Conservation (phyloP, 2,888 invertebrate species). For the Choreutis nemorana region DNA sequence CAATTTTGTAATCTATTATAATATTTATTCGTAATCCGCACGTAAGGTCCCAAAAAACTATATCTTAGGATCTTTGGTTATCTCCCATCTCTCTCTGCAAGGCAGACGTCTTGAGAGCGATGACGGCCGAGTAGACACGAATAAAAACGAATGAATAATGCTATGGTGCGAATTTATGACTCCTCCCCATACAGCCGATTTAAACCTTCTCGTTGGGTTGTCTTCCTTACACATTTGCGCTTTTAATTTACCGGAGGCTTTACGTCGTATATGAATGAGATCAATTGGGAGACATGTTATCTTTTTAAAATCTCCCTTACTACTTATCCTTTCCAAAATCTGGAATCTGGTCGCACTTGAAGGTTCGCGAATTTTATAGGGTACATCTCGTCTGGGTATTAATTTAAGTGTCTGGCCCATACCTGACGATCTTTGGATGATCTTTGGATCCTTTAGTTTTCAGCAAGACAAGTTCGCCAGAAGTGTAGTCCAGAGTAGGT, state of each 20-base stretch:
- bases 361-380: background rate
- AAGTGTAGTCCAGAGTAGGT: too few relatives aligned
- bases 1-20: too few relatives aligned
- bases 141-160: background rate
- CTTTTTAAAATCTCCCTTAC: background rate
- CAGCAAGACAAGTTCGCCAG: too few relatives aligned
- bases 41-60: too few relatives aligned
- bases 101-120: background rate
- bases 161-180: background rate
- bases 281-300: conserved; percentile 4
- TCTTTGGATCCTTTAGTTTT: too few relatives aligned
- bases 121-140: background rate
- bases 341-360: background rate
- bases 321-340: background rate
- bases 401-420: conserved; percentile 1
- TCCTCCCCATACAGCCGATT: conserved; percentile 3
- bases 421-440: too few relatives aligned
- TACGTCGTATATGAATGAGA: background rate
- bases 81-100: too few relatives aligned
- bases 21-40: too few relatives aligned
- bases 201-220: background rate
- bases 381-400: conserved; percentile 3
- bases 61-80: too few relatives aligned
- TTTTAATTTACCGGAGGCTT: conserved; percentile 1
- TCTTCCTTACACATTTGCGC: conserved; percentile 2